A percentile compares a stretch with the other conserved stretches of the same genome.
Evolutionary conservation across 2,113 vertebrate species (phyloP).

Genomic region (Syrmaticus mikado): DNA sequence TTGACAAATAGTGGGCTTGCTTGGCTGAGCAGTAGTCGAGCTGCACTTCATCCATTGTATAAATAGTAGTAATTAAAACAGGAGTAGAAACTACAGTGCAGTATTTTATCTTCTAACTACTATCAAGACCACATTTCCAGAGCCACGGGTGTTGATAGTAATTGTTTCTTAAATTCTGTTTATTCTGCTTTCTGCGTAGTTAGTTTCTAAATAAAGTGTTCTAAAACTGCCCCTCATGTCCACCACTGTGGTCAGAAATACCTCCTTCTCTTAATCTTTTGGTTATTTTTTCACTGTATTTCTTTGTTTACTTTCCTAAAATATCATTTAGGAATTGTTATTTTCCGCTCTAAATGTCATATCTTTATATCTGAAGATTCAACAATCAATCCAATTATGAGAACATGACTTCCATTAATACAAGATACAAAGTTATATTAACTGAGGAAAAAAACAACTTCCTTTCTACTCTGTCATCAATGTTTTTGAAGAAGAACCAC

Average conservation of each 20-base stretch:
- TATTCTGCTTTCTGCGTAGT: neutral
- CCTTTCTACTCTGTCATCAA: neutral
- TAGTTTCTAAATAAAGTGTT: neutral
- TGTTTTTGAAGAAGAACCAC: neutral
- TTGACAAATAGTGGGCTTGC: neutral
- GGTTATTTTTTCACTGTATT: neutral
- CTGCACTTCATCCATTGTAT: neutral
- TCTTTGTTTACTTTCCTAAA: neutral
- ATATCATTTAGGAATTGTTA: neutral
- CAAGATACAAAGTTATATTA: neutral
- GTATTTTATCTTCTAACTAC: neutral
- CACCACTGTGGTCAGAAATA: neutral
- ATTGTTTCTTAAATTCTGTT: neutral
- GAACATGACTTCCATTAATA: neutral
- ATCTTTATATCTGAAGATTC: neutral
- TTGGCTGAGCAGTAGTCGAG: neutral
- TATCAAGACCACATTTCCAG: neutral
- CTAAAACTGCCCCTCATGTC: neutral
- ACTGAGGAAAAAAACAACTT: neutral
- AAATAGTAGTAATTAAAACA: neutral
- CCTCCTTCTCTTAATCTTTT: neutral
- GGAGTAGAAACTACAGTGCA: rapidly evolving
- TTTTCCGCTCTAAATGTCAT: neutral
- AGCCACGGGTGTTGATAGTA: neutral
- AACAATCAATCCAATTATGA: neutral